A percentile compares a stretch with the other conserved stretches of the same genome.
phyloP scores from a whole-genome alignment of 2,888 invertebrate genomes.

The Dicranocentrus wangi region DNA sequence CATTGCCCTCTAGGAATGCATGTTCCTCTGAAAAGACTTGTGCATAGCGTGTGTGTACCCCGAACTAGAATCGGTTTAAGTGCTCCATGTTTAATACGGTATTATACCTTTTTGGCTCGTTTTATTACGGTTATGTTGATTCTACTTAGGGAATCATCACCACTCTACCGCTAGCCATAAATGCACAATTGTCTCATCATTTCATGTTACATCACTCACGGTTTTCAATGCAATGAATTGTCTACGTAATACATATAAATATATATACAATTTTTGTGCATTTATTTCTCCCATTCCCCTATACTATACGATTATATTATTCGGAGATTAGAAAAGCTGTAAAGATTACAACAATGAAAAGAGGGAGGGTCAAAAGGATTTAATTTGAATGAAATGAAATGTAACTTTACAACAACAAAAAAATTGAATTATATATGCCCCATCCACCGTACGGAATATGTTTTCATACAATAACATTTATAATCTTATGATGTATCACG shows the following conservation, averaged over 20 bases:
- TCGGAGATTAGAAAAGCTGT: constrained; percentile 24
- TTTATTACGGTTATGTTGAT: constrained; percentile 42
- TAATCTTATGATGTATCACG: too few relatives aligned
- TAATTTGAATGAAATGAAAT: constrained; percentile 27
- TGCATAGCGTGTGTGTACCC: not conserved
- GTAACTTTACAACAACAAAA: constrained; percentile 21
- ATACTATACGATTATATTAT: constrained; percentile 1
- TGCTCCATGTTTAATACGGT: constrained; percentile 19
- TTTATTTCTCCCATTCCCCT: too few relatives aligned
- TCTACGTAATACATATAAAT: too few relatives aligned
- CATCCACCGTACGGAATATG: too few relatives aligned
- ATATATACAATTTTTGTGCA: too few relatives aligned
- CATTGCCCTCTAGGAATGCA: constrained; percentile 58
- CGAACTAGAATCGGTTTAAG: not conserved
- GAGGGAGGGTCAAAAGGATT: constrained; percentile 48
- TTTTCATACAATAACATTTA: too few relatives aligned
- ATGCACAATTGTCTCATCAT: constrained; percentile 30
- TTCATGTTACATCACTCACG: too few relatives aligned
- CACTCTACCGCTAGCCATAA: constrained; percentile 30
- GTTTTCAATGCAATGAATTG: too few relatives aligned
- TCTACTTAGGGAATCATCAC: constrained; percentile 14
- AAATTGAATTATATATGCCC: not conserved
- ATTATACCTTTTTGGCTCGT: constrained; percentile 23
- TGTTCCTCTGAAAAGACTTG: not conserved
- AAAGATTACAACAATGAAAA: constrained; percentile 13